These are phyloP conservation scores for Ophioninae sp. DNA, from an alignment of 2,888 invertebrate species.

Conservation along the genomic window DNA sequence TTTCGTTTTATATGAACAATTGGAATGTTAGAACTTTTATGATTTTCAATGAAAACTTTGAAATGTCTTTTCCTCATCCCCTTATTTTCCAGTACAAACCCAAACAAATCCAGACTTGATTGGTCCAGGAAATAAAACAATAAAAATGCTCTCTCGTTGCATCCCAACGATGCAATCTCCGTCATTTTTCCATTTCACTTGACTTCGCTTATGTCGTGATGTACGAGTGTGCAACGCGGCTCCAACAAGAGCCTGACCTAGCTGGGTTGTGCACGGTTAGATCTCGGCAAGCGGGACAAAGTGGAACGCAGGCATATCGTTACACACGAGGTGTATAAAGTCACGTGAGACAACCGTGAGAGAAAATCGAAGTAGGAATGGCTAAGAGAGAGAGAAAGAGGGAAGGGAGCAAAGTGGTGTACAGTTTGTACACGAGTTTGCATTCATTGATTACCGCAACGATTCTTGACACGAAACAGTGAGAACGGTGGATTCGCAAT, in stretches of 20 bases:
- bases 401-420: background rate
- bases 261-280: slow-evolving; percentile 11
- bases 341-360: slow-evolving; percentile 60
- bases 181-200: background rate
- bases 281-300: slow-evolving; percentile 19
- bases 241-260: slow-evolving; percentile 31
- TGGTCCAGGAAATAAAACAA: no score
- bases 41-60: no score
- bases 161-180: background rate
- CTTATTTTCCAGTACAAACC: no score
- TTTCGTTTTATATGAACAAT: no score
- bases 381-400: background rate
- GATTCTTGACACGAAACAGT: background rate
- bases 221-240: slow-evolving; percentile 11
- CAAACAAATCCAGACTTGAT: no score
- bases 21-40: no score
- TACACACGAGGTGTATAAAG: slow-evolving; percentile 31
- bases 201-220: background rate
- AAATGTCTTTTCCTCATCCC: no score
- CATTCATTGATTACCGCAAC: background rate
- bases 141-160: background rate
- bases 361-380: slow-evolving; percentile 42
- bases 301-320: slow-evolving; percentile 16
- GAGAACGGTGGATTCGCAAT: background rate
- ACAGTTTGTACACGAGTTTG: background rate